Evolutionary conservation across 2,113 vertebrate species (phyloP), one percentile per base, ranked within the genome.

Genomic region (Heloderma charlesbogerti): DNA sequence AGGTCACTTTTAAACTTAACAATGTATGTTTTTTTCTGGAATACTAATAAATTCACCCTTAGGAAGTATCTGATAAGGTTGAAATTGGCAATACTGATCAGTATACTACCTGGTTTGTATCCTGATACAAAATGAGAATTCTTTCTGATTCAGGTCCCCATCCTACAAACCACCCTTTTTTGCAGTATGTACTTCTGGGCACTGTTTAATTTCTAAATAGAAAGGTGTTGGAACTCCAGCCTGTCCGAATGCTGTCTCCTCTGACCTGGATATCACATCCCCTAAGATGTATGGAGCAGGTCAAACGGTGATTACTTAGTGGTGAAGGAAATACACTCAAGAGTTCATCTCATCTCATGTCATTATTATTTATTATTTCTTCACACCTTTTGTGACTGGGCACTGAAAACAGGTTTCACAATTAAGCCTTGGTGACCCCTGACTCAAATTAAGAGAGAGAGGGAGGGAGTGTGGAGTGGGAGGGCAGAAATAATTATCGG

Each of bases 1-100:
- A 75, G 81, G 31, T n/a, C 87, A 63, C 63, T 93, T 84, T 88
- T 87, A 37, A 78, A 92, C 27, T 79, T 91, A 20, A 48, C 20
- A 6, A 63, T 43, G 92, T 93, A 25, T 94, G 91, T 1, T 37
- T 2, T 8, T 60, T 6, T 77, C 69, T 31, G 79, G 34, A 80
- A 86, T 86, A 88, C 2, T 16, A 74, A 34, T 25, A 40, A 94
- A 6, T 89, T 94, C 84, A 84, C 88, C 91, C 69, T 79, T 74
- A 91, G 66, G 1, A 20, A 60, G 6, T 83, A 57, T 86, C 40
- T 37, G 72, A 22, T 66, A 85, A 81, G 72, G 77, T 0, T 74
- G 37, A 13, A 43, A 16, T 88, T 20, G 80, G 9, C 4, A 88
- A n/a, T 85, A 57, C 15, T 0, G 16, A 85, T 83, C 43, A 13